Conservation (phyloP, 2,888 invertebrate species). For the Sussaba pulchella region DNA sequence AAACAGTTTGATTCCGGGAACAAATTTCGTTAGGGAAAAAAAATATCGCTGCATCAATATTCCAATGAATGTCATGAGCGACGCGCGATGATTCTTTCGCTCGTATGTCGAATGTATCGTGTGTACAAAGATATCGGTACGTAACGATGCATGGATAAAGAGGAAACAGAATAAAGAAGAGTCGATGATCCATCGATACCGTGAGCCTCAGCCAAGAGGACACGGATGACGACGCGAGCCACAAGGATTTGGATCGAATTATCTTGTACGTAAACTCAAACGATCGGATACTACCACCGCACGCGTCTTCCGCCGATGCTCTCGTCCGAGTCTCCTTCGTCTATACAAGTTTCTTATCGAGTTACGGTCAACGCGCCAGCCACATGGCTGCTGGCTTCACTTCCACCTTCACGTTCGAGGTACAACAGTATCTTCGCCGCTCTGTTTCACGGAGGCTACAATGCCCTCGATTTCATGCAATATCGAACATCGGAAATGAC, state of each 20-base stretch:
- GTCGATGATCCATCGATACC: background rate
- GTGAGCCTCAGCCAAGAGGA: background rate
- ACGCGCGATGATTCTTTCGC: no score
- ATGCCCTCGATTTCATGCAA: background rate
- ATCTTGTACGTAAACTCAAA: slow-evolving; percentile 53
- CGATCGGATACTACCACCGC: slow-evolving; percentile 29
- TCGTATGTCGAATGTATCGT: background rate
- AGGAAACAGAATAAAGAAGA: no score
- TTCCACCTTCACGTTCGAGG: slow-evolving; percentile 11
- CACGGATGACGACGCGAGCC: background rate
- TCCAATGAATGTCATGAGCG: no score
- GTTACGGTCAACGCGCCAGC: slow-evolving; percentile 36
- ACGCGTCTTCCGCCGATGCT: slow-evolving; percentile 9
- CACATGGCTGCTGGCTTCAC: background rate
- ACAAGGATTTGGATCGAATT: slow-evolving; percentile 57
- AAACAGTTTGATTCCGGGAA: background rate
- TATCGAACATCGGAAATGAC: background rate
- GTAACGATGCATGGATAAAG: background rate
- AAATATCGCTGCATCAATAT: no score
- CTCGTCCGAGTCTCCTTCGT: slow-evolving; percentile 6
- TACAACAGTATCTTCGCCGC: background rate
- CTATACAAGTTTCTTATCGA: slow-evolving; percentile 45
- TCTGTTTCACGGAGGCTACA: background rate
- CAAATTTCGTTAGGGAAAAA: no score
- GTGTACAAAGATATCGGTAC: slow-evolving; percentile 23